Percentiles rank a stretch among this genome's conserved stretches.
These are phyloP conservation scores for Atta colombica DNA, from an alignment of 1,140 invertebrate species.

Conservation along the genomic window DNA sequence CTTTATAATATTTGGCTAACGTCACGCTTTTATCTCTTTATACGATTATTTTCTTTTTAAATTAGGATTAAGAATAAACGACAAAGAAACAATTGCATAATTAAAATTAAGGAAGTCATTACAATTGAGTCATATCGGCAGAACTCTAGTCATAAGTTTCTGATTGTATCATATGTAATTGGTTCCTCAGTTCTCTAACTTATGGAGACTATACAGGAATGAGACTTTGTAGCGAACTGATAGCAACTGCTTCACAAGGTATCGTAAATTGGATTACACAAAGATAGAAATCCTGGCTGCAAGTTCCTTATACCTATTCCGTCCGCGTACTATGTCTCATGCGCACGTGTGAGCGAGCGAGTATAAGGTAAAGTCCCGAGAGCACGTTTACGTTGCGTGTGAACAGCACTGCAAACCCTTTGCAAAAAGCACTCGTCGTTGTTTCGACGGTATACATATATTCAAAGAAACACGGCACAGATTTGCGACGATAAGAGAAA, in stretches of 20 bases:
- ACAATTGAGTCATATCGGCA: neutral
- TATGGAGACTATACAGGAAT: conserved; percentile 1
- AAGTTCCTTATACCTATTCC: conserved; percentile 19
- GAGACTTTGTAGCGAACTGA: conserved; percentile 16
- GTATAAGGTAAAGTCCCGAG: conserved; percentile 30
- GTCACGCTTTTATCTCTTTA: neutral
- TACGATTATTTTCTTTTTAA: neutral
- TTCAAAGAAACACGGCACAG: neutral
- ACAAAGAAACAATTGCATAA: neutral
- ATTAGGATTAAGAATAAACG: neutral
- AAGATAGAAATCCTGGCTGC: conserved; percentile 24
- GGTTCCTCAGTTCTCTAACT: conserved; percentile 22
- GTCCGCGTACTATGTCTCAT: neutral
- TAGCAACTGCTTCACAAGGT: conserved; percentile 3
- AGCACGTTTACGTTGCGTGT: conserved; percentile 14
- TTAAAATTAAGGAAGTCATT: conserved; percentile 13
- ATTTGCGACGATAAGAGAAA: neutral
- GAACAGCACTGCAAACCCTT: neutral
- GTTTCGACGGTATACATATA: neutral
- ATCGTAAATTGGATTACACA: conserved; percentile 44
- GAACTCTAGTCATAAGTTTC: neutral
- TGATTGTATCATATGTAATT: conserved; percentile 22
- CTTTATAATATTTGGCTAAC: neutral
- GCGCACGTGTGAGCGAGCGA: neutral
- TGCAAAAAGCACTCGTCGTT: neutral